Conservation (phyloP, 2,113 vertebrate genomes). For the Riparia riparia region DNA sequence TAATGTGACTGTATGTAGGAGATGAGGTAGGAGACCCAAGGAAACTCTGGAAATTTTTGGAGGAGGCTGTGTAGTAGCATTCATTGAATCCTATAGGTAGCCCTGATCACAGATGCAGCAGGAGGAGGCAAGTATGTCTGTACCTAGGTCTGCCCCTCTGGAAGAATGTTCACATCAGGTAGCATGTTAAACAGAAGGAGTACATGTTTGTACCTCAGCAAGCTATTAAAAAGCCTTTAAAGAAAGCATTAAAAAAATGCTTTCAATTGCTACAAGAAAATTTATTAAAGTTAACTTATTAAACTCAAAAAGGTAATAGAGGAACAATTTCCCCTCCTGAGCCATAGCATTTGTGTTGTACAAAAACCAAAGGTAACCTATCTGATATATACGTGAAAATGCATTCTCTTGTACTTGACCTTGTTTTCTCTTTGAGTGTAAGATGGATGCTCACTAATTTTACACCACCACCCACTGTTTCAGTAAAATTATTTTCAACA, state of each 20-base stretch:
- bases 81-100: not conserved
- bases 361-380: not conserved
- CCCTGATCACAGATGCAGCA: not conserved
- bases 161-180: not conserved
- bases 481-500: slow-evolving; percentile 25
- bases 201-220: not conserved
- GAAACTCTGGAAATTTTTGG: not conserved
- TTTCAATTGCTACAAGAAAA: not conserved
- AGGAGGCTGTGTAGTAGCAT: not conserved
- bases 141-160: not conserved
- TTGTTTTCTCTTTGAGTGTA: slow-evolving; percentile 6
- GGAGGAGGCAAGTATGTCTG: not conserved
- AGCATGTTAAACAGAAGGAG: not conserved
- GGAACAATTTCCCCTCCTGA: not conserved
- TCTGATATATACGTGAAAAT: not conserved
- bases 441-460: slow-evolving; percentile 27
- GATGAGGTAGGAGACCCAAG: not conserved
- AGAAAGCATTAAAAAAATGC: not conserved
- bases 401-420: not conserved
- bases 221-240: not conserved
- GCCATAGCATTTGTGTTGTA: not conserved
- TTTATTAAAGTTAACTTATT: not conserved
- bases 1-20: not conserved
- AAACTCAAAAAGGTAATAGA: not conserved
- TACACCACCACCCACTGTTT: not conserved